Evolutionary conservation across 2,888 invertebrate genomes (phyloP).

Genomic region (Chrysolina americana): DNA sequence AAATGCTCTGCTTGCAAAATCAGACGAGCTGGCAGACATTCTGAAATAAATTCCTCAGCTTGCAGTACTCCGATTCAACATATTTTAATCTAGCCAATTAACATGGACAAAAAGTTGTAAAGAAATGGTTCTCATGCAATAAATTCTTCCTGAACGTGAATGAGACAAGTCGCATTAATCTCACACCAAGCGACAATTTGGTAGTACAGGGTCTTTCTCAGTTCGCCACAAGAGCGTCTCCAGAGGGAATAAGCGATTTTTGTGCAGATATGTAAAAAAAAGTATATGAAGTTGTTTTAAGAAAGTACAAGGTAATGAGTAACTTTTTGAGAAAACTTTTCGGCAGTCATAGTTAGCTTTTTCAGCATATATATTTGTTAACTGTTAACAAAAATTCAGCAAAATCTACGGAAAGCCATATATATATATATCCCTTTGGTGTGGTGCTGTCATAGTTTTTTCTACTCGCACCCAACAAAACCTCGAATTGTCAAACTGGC

Average conservation of each 20-base stretch:
- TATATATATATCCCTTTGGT: too few relatives aligned
- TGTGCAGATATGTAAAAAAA: too few relatives aligned
- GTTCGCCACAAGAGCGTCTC: neutral
- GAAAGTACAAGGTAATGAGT: too few relatives aligned
- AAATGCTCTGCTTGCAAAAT: constrained; percentile 26
- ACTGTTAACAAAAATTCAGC: too few relatives aligned
- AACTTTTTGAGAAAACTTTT: too few relatives aligned
- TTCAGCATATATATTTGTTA: too few relatives aligned
- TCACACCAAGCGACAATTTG: constrained; percentile 36
- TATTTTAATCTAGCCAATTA: constrained; percentile 44
- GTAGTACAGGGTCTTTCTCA: neutral
- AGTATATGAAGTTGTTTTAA: too few relatives aligned
- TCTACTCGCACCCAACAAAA: too few relatives aligned
- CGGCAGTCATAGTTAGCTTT: too few relatives aligned
- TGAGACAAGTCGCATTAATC: constrained; percentile 45
- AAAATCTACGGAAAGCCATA: too few relatives aligned
- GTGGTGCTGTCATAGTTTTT: too few relatives aligned
- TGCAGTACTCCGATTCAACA: constrained; percentile 36
- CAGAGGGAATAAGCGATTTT: neutral
- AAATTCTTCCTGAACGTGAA: constrained; percentile 43
- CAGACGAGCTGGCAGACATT: constrained; percentile 27
- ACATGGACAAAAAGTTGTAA: constrained; percentile 46
- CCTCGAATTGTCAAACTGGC: too few relatives aligned
- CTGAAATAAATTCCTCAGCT: constrained; percentile 38
- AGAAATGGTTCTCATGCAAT: constrained; percentile 41